Evolutionary conservation across 2,113 vertebrate genomes (phyloP).

Genomic region (Alethe diademata): DNA sequence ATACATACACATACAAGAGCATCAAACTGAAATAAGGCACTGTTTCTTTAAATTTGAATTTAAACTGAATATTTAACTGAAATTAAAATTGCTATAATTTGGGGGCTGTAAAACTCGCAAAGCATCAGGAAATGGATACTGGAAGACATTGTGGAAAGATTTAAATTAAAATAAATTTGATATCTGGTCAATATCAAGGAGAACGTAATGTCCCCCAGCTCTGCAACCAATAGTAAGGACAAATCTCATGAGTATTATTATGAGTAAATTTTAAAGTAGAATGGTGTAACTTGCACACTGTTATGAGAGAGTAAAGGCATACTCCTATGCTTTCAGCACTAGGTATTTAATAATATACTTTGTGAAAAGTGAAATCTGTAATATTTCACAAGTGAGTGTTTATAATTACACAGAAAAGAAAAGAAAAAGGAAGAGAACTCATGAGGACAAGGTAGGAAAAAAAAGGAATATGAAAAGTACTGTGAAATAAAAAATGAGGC

Average conservation of each 20-base stretch:
- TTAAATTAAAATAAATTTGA: background rate
- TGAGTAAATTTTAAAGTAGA: background rate
- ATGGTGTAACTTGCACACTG: background rate
- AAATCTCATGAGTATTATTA: background rate
- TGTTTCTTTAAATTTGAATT: background rate
- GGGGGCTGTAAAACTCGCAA: background rate
- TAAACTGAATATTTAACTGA: background rate
- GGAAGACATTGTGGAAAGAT: background rate
- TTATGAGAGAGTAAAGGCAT: background rate
- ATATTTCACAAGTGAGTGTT: background rate
- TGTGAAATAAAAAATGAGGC: background rate
- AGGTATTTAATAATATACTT: background rate
- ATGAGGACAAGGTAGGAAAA: background rate
- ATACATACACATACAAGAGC: background rate
- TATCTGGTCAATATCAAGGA: background rate
- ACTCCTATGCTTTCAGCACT: background rate
- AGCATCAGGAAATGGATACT: background rate
- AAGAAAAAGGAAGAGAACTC: background rate
- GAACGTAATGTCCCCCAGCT: background rate
- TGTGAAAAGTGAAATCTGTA: background rate
- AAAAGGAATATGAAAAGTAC: background rate
- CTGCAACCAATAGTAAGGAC: background rate
- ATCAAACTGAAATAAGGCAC: background rate
- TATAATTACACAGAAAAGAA: background rate
- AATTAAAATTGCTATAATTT: background rate